Evolutionary conservation across 1,140 invertebrate genomes (phyloP).

Genomic region (Rhagoletis zephyria): DNA sequence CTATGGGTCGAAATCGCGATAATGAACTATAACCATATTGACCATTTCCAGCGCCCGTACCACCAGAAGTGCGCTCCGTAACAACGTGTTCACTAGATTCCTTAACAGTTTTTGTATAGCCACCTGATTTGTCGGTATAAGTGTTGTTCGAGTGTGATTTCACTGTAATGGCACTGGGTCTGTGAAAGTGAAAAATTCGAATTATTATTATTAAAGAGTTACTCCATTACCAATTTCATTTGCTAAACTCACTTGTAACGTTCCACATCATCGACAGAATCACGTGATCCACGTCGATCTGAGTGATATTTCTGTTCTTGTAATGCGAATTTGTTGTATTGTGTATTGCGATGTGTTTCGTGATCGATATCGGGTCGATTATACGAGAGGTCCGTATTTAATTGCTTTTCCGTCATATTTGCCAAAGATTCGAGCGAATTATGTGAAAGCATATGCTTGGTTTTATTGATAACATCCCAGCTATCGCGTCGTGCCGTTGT

Average conservation of each 20-base stretch:
- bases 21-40: constrained; percentile 68
- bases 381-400: constrained; percentile 74
- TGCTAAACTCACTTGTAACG: constrained; percentile 64
- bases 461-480: constrained; percentile 87
- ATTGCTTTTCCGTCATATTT: constrained; percentile 77
- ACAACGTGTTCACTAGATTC: constrained; percentile 71
- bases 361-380: constrained; percentile 74
- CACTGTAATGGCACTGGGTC: constrained; percentile 73
- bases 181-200: constrained; percentile 49
- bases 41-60: constrained; percentile 58
- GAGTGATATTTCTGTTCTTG: constrained; percentile 65
- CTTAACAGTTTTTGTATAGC: constrained; percentile 71
- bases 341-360: constrained; percentile 77
- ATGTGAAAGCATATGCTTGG: constrained; percentile 81
- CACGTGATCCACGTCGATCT: constrained; percentile 62
- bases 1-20: constrained; percentile 71
- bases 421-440: constrained; percentile 79
- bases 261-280: constrained; percentile 67
- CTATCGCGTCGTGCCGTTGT: constrained; percentile 80
- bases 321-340: constrained; percentile 76
- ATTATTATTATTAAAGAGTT: constrained; percentile 16
- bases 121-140: constrained; percentile 68
- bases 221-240: neutral
- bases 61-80: constrained; percentile 62
- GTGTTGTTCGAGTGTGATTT: constrained; percentile 72